Percentiles rank a stretch among this genome's conserved stretches.
Evolutionary conservation across 2,888 invertebrate species (phyloP).

Genomic region (Cataglyphis cursor): DNA sequence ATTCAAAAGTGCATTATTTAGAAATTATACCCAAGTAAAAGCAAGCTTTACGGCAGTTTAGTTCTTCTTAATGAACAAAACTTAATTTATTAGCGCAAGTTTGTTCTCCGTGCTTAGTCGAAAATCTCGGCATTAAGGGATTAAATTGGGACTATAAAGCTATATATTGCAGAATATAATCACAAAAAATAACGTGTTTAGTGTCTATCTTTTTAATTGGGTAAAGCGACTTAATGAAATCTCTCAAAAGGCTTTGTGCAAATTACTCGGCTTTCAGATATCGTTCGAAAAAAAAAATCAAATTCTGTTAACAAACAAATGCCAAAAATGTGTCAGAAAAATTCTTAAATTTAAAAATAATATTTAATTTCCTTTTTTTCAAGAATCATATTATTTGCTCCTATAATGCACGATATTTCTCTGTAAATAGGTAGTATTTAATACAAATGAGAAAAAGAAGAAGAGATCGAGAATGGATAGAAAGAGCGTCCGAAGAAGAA

Average conservation of each 20-base stretch:
- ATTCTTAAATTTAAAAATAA: neutral
- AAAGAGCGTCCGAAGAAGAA: neutral
- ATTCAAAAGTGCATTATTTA: neutral
- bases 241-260: neutral
- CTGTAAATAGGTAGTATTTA: neutral
- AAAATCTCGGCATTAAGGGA: slow-evolving; percentile 1
- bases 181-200: neutral
- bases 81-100: slow-evolving; percentile 21
- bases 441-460: neutral
- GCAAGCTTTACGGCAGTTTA: neutral
- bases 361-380: neutral
- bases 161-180: neutral
- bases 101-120: neutral
- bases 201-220: neutral
- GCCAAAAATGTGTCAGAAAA: neutral
- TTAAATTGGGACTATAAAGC: neutral
- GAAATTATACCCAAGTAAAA: neutral
- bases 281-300: neutral
- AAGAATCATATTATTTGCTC: neutral
- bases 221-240: neutral
- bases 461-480: neutral
- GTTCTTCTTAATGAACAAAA: slow-evolving; percentile 20
- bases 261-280: neutral
- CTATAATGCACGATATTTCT: neutral
- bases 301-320: neutral